Conservation (phyloP, 2,888 invertebrate genomes). For the Perizoma flavofasciatum region DNA sequence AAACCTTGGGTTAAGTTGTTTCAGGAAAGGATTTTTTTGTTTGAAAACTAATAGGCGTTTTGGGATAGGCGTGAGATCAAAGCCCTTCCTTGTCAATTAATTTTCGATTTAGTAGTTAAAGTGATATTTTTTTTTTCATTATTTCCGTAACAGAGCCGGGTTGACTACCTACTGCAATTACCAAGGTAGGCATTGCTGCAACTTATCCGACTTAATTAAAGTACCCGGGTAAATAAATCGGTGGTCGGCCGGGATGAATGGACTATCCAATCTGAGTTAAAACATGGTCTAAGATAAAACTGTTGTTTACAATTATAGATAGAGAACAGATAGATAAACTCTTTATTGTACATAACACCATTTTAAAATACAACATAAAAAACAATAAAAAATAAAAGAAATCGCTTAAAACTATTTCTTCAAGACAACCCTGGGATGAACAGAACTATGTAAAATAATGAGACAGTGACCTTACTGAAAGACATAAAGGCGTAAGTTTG, state of each 20-base stretch:
- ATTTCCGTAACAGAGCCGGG: not conserved
- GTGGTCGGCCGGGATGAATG: slow-evolving; percentile 4
- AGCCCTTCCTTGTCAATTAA: slow-evolving; percentile 22
- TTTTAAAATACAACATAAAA: too few relatives aligned
- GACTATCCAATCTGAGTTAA: slow-evolving; percentile 16
- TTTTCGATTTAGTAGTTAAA: slow-evolving; percentile 16
- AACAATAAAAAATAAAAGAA: too few relatives aligned
- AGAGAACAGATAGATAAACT: too few relatives aligned
- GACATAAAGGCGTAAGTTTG: too few relatives aligned
- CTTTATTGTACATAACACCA: too few relatives aligned
- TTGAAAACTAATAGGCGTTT: slow-evolving; percentile 32
- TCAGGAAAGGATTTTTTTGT: slow-evolving; percentile 35
- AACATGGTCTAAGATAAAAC: not conserved
- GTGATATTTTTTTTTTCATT: not conserved
- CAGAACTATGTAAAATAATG: too few relatives aligned
- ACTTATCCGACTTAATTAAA: slow-evolving; percentile 25
- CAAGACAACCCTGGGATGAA: too few relatives aligned
- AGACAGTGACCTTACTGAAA: too few relatives aligned
- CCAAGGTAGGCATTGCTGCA: slow-evolving; percentile 16
- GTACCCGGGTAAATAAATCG: slow-evolving; percentile 14
- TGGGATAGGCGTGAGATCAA: slow-evolving; percentile 17
- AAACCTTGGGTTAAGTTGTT: slow-evolving; percentile 32
- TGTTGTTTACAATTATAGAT: too few relatives aligned
- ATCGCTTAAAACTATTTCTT: too few relatives aligned
- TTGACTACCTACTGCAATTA: slow-evolving; percentile 11